Conservation (phyloP, 2,888 invertebrate species). For the Dichetophora obliterata region DNA sequence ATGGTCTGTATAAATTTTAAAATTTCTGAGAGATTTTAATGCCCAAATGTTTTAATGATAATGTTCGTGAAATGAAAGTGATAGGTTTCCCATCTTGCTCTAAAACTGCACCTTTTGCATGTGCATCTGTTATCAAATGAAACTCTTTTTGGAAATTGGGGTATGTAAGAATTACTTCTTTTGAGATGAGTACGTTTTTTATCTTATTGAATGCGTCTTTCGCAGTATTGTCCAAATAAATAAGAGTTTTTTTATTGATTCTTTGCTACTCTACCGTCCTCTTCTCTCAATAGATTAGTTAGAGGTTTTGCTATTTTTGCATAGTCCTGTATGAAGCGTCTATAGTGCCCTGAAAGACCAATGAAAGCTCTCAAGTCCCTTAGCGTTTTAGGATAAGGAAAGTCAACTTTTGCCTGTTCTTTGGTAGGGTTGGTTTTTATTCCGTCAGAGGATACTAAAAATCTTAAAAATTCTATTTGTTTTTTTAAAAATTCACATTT, state of each 20-base stretch:
- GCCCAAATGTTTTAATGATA: too few species aligned
- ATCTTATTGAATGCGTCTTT: too few species aligned
- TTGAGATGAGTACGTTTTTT: too few species aligned
- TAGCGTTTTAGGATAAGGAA: neutral
- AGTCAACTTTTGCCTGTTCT: too few species aligned
- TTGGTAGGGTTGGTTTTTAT: neutral
- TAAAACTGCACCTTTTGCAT: neutral
- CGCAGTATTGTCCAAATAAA: too few species aligned
- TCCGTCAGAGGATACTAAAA: too few species aligned
- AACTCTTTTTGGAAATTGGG: neutral
- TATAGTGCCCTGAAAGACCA: neutral
- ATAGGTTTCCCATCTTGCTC: too few species aligned
- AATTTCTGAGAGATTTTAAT: neutral
- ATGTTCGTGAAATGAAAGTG: too few species aligned
- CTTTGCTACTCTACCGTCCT: neutral
- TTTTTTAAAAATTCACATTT: too few species aligned
- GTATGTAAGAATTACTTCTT: neutral
- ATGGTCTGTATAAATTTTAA: neutral
- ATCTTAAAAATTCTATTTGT: too few species aligned
- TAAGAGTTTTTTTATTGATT: conserved; percentile 11
- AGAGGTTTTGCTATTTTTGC: neutral
- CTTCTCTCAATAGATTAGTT: neutral
- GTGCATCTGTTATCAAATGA: neutral
- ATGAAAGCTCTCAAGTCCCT: neutral
- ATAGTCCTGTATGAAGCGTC: neutral